These are phyloP conservation scores for Episyrphus balteatus DNA, from an alignment of 1,140 invertebrate genomes.

Conservation along the genomic window DNA sequence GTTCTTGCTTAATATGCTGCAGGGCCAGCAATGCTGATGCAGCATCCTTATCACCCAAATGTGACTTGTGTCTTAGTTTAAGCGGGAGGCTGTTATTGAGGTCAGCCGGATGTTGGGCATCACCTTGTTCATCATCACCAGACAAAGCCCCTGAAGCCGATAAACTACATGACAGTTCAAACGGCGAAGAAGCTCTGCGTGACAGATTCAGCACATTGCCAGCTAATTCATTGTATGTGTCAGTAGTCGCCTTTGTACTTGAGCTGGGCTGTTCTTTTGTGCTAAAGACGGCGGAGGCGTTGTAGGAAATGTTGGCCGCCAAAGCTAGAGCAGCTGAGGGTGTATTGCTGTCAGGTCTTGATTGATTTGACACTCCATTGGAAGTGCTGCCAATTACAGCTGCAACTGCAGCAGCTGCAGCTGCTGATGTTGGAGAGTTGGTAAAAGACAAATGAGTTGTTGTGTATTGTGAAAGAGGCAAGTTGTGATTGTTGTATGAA, in stretches of 20 bases:
- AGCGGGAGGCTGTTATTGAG: conserved; percentile 62
- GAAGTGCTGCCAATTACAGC: conserved; percentile 6
- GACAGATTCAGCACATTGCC: conserved; percentile 57
- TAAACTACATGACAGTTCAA: conserved; percentile 7
- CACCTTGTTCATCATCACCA: conserved; percentile 38
- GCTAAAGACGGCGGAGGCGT: conserved; percentile 5
- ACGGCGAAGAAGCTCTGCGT: conserved; percentile 34
- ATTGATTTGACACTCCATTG: conserved; percentile 1
- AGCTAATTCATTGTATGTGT: conserved; percentile 10
- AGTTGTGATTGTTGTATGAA: background rate
- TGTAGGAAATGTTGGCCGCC: conserved; percentile 35
- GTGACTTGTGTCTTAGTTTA: conserved; percentile 85
- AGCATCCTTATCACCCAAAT: conserved; percentile 76
- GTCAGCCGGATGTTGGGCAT: conserved; percentile 22
- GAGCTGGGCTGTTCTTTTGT: conserved; percentile 1
- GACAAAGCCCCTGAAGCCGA: conserved; percentile 60
- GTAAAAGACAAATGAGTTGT: background rate
- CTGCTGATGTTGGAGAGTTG: conserved; percentile 10
- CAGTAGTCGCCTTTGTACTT: conserved; percentile 1
- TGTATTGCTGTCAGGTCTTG: conserved; percentile 2
- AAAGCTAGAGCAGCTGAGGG: conserved; percentile 14
- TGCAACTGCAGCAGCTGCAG: conserved; percentile 15
- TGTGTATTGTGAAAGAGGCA: background rate
- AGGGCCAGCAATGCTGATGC: conserved; percentile 64
- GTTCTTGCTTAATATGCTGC: conserved; percentile 75